Conservation (phyloP, 30 jellyfish, hydroid and myxozoan genomes). For the Rhopilema esculentum region DNA sequence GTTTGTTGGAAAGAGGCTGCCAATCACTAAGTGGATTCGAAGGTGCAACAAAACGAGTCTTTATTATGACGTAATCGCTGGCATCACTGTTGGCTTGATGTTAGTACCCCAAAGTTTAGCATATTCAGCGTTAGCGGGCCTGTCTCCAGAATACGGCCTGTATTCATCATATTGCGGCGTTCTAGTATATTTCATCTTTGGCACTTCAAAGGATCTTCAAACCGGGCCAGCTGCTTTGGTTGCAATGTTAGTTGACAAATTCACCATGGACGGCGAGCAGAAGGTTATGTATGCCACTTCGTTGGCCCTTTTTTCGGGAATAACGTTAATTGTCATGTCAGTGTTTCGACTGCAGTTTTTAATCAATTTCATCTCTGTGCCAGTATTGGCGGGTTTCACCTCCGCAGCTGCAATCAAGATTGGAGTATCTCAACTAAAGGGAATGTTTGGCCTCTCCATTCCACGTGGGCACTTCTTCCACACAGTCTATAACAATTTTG, state of each 20-base stretch:
- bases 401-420: slow-evolving; percentile 82
- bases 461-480: slow-evolving; percentile 65
- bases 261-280: slow-evolving; percentile 52
- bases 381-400: slow-evolving; percentile 80
- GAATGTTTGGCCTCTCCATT: slow-evolving; percentile 73
- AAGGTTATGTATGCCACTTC: slow-evolving; percentile 48
- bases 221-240: slow-evolving; percentile 82
- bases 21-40: slow-evolving; percentile 75
- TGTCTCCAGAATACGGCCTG: slow-evolving; percentile 76
- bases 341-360: slow-evolving; percentile 66
- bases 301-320: slow-evolving; percentile 74
- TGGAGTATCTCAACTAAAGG: slow-evolving; percentile 69
- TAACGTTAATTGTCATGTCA: slow-evolving; percentile 54
- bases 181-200: slow-evolving; percentile 52
- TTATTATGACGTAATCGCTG: slow-evolving; percentile 70
- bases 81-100: slow-evolving; percentile 83
- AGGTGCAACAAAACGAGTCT: slow-evolving; percentile 45
- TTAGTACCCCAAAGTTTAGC: slow-evolving; percentile 82
- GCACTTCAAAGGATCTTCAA: slow-evolving; percentile 72
- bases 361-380: slow-evolving; percentile 70
- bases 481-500: slow-evolving; percentile 54
- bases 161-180: slow-evolving; percentile 72
- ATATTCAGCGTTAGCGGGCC: slow-evolving; percentile 69
- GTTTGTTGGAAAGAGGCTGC: slow-evolving; percentile 49
- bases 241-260: slow-evolving; percentile 62